These are phyloP conservation scores for Euphydryas editha DNA, from an alignment of 2,888 invertebrate species.

Conservation along the genomic window DNA sequence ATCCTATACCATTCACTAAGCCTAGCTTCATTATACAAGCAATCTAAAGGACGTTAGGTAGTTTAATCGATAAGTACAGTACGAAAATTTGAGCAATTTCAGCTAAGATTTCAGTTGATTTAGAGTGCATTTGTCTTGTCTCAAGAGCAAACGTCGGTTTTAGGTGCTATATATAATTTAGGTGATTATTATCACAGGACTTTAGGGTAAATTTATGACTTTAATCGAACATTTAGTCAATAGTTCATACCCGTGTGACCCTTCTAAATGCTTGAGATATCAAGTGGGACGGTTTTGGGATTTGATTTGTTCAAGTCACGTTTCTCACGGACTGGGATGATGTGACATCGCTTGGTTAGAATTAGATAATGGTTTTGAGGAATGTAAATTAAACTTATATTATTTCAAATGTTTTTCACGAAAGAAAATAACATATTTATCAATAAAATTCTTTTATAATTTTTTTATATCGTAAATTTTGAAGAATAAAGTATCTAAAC, in stretches of 20 bases:
- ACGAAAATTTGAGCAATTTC: constrained; percentile 27
- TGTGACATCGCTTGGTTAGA: constrained; percentile 23
- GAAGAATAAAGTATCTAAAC: no score
- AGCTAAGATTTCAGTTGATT: constrained; percentile 18
- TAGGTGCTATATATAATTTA: constrained; percentile 28
- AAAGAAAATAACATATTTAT: no score
- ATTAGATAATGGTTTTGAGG: constrained; percentile 26
- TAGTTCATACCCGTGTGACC: constrained; percentile 49
- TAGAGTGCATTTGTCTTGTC: constrained; percentile 21
- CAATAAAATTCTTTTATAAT: no score
- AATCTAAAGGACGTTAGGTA: constrained; percentile 31
- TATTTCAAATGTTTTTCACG: not conserved
- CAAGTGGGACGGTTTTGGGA: constrained; percentile 46
- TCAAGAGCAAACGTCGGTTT: not conserved
- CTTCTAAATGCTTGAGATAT: constrained; percentile 41
- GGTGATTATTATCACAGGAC: constrained; percentile 38
- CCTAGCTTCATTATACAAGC: constrained; percentile 34
- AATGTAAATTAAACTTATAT: not conserved
- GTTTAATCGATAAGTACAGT: constrained; percentile 24
- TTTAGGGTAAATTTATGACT: constrained; percentile 43
- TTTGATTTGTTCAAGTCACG: constrained; percentile 40
- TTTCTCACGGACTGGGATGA: constrained; percentile 34
- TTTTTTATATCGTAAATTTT: no score
- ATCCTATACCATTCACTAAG: constrained; percentile 34
- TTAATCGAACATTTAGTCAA: constrained; percentile 47